Base-by-base conservation (phyloP, 1,140 invertebrate genomes). In the Drosophila yakuba region DNA sequence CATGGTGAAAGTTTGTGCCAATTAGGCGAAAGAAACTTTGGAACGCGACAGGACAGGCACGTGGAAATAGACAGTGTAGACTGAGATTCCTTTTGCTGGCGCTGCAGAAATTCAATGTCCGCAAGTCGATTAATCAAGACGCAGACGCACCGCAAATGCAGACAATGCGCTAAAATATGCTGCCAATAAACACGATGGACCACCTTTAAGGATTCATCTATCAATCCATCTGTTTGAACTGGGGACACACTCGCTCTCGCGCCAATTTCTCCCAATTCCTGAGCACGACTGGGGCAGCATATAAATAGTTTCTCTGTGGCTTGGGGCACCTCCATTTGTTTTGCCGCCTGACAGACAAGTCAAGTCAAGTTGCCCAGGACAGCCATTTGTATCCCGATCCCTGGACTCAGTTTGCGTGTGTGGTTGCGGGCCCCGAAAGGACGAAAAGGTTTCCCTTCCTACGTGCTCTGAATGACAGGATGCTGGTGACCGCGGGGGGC, bases 281-380 rank as follows among this genome's bases (percentile, higher is more conserved):
- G 36, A 25, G 39, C 15, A 39, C 20, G 50, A 72, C 66, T 51
- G 51, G 58, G 45, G 48, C 36, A 60, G 71, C 66, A 83, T 77
- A 89, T 89, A 89, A 89, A 83, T 83, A 86, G 75, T 83, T 88
- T 73, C 58, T 43, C 59, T 38, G 35, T 39, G 69, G 64, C 55
- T 63, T 39, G 64, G 39, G 61, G 47, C 54, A 60, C 64, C 61
- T 52, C 62, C 83, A 86, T 86, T 86, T 83, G 84, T 86, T 68
- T 73, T 64, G 79, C 75, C 48, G 74, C 68, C 83, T 60, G 83
- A 69, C 83, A 80, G 72, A 74, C 69, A 62, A 61, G 58, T 41
- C 79, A 75, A 82, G 83, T 82, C 78, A 86, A 86, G 68, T 74
- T 77, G 45, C 36, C 43, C 14, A 17, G 43, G 52, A 51, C 50